Percentiles rank a stretch among this genome's conserved stretches.
These are phyloP conservation scores for Tanaodytes sp. DNA, from an alignment of 2,888 invertebrate species.

Conservation along the genomic window DNA sequence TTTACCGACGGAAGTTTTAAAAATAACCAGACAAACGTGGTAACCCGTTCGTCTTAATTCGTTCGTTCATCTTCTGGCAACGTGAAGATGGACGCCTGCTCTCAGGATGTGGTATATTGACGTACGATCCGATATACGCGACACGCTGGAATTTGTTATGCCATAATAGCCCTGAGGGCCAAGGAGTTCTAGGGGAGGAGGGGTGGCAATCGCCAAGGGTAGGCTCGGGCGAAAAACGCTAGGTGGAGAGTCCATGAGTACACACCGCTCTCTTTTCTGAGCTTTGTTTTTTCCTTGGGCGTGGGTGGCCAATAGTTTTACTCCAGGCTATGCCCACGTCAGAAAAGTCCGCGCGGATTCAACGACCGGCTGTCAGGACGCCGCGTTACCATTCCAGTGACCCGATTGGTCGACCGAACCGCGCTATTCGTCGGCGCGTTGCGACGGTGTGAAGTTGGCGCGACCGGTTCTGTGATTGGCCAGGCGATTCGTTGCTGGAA, in stretches of 20 bases:
- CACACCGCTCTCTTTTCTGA: constrained; percentile 57
- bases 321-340: constrained; percentile 63
- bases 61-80: constrained; percentile 3
- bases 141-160: constrained; percentile 68
- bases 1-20: constrained; percentile 2
- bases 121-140: constrained; percentile 67
- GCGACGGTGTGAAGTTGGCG: not conserved
- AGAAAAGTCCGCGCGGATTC: constrained; percentile 66
- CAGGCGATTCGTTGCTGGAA: not conserved
- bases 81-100: constrained; percentile 29
- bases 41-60: constrained; percentile 27
- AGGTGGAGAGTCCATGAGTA: constrained; percentile 66
- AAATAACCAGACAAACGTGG: constrained; percentile 26
- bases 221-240: constrained; percentile 63
- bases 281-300: constrained; percentile 61
- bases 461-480: constrained; percentile 11
- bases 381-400: not conserved
- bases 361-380: constrained; percentile 51
- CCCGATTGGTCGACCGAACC: constrained; percentile 56
- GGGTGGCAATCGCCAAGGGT: constrained; percentile 22
- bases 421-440: constrained; percentile 56
- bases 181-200: constrained; percentile 4
- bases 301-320: constrained; percentile 73
- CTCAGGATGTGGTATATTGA: constrained; percentile 63
- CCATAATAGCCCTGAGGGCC: constrained; percentile 64